phyloP scores from a whole-genome alignment of 2,888 invertebrate species.

The Opisthograptis luteolata region DNA sequence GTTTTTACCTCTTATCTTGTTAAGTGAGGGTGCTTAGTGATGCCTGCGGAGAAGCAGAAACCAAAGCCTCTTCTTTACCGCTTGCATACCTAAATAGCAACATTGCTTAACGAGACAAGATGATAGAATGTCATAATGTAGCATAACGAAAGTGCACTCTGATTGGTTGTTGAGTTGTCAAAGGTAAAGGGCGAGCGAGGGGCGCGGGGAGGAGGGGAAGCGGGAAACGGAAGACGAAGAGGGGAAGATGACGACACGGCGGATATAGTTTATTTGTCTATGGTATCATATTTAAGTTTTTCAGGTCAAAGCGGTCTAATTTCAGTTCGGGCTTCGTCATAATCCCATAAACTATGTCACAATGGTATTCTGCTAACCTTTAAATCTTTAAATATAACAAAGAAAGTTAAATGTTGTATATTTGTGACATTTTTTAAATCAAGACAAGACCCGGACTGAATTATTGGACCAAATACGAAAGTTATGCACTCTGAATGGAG shows the following conservation, averaged over 20 bases:
- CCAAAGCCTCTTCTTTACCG: background rate
- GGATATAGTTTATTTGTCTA: conserved; percentile 31
- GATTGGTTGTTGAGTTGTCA: conserved; percentile 79
- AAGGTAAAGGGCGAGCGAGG: conserved; percentile 62
- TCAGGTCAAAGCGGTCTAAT: no score
- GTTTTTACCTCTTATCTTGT: conserved; percentile 5
- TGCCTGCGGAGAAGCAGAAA: background rate
- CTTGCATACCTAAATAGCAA: background rate
- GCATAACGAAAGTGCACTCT: conserved; percentile 60
- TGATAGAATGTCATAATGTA: conserved; percentile 39
- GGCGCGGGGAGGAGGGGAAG: conserved; percentile 44
- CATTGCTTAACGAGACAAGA: conserved; percentile 9
- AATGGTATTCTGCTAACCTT: no score
- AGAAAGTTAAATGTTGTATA: no score
- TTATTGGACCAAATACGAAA: no score
- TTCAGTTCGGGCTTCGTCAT: no score
- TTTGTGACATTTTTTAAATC: no score
- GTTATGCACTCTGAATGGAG: no score
- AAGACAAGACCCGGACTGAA: no score
- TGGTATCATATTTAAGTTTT: conserved; percentile 45
- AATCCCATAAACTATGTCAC: no score
- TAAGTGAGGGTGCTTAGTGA: background rate
- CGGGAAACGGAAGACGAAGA: conserved; percentile 43
- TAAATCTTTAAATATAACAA: no score
- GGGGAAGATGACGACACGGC: conserved; percentile 15